Evolutionary conservation across 64 coral and sea anemone species (phyloP), one percentile per base, ranked within the genome.

Genomic region (Pocillopora damicornis): DNA sequence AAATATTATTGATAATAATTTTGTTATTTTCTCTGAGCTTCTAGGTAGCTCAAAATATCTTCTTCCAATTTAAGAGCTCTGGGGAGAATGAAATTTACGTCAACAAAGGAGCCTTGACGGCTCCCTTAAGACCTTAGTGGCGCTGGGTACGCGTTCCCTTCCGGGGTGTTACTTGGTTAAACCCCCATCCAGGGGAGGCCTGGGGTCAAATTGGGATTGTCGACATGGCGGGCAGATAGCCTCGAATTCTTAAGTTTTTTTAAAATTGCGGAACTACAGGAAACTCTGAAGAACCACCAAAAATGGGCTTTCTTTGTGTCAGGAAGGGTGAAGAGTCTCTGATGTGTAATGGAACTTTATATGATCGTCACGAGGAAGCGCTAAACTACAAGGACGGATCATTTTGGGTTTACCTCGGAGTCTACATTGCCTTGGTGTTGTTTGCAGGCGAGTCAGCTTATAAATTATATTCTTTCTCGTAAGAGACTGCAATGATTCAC

Each of bases 371-470:
- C 18, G 96, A 98, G 74, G 89, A 63, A 64, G 82, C 84, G 12
- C 17, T 98, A 3, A 89, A 73, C 75, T 90, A 92, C 63, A 83
- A 89, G 23, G 90, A 98, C 73, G n/a, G 59, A 4, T 20, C 85
- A 71, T 98, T 98, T 82, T 98, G 96, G 96, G 61, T 98, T 26
- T 98, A 94, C 66, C 89, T 98, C 11, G 95, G 95, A 20, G 69
- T 98, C 2, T 98, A 98, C 64, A 22, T 94, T 0, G 88, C 59
- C 13, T 86, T 98, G 10, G 95, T 98, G 9, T 58, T 98, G 35
- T 98, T 98, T 89, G 95, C 95, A 86, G 95, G 95, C 94, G 6
- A 45, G 86, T 80, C 51, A 76, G 8, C 74, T 18, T 18, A 51
- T 18, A 51, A 51, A 4, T 4, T 51, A 51, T 7, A 51, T 51